Evolutionary conservation across 2,888 invertebrate genomes (phyloP), one percentile per base, ranked within the genome.

Genomic region (Ametastegia equiseti): DNA sequence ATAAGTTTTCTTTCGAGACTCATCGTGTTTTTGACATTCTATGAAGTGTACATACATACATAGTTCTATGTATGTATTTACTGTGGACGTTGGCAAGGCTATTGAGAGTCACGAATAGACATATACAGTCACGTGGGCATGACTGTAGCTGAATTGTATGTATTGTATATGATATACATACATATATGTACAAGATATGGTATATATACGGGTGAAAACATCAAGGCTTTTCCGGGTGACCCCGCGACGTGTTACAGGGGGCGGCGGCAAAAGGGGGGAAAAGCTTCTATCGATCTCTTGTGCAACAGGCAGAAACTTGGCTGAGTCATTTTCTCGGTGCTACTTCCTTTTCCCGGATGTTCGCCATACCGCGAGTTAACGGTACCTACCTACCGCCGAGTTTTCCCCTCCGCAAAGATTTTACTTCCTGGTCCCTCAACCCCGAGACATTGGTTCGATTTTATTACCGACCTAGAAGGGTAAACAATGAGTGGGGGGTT

Each of bases 261-360:
- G 69, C 36, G 30, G 1, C 47, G 13, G 39, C 27, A 47, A 23
- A 23, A 47, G 47, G 47, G 71, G 71, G 42, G 71, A 71, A 71
- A 47, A 71, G 45, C 71, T 71, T 30, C n/a, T 71, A 71, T 71
- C 71, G 71, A 71, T 71, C 30, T n/a, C n/a, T 71, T 71, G 45
- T 47, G 71, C 71, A 71, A 71, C 71, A 71, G 47, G 71, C 71
- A 71, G 45, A 45, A 71, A 71, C 42, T 45, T 13, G 45, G 47
- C 71, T 67, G 71, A 71, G 71, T 71, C 45, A 71, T 71, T 71
- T 71, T 47, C 71, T 71, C 47, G 36, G 30, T 15, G 23, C 30
- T 71, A 67, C 65, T 67, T 67, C 65, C 65, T 67, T n/a, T n/a
- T n/a, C 36, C 65, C 65, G 65, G 65, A 67, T 67, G 65, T 67